These are phyloP conservation scores for Dioctria linearis DNA, from an alignment of 2,888 invertebrate species.

Conservation along the genomic window DNA sequence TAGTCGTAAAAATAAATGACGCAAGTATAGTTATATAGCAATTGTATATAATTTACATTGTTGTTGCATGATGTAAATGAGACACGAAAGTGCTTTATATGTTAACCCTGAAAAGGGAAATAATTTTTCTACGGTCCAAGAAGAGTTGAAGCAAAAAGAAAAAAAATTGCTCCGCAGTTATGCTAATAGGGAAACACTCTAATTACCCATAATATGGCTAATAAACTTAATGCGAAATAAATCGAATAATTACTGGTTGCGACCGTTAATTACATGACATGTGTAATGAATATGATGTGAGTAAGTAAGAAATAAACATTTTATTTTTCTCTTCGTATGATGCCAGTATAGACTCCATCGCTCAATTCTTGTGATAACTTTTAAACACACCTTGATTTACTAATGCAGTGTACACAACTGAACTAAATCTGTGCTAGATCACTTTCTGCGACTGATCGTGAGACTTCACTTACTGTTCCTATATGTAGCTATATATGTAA, in stretches of 20 bases:
- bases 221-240: conserved; percentile 55
- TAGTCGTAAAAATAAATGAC: no score
- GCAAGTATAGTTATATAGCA: no score
- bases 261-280: conserved; percentile 55
- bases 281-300: conserved; percentile 58
- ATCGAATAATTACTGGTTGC: conserved; percentile 57
- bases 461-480: neutral
- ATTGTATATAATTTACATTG: no score
- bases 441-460: neutral
- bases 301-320: conserved; percentile 47
- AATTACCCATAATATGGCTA: conserved; percentile 37
- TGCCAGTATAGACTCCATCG: conserved; percentile 31
- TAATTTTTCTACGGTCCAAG: no score
- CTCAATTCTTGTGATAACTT: neutral
- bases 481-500: no score
- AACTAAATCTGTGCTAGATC: neutral
- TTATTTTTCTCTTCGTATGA: neutral
- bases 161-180: conserved; percentile 16
- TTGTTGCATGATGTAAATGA: no score
- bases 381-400: neutral
- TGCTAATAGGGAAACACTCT: conserved; percentile 33
- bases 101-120: no score
- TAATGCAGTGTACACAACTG: no score
- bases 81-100: no score
- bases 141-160: no score